Evolutionary conservation across 2,888 invertebrate species (phyloP).

Genomic region (Lomographa bimaculata): DNA sequence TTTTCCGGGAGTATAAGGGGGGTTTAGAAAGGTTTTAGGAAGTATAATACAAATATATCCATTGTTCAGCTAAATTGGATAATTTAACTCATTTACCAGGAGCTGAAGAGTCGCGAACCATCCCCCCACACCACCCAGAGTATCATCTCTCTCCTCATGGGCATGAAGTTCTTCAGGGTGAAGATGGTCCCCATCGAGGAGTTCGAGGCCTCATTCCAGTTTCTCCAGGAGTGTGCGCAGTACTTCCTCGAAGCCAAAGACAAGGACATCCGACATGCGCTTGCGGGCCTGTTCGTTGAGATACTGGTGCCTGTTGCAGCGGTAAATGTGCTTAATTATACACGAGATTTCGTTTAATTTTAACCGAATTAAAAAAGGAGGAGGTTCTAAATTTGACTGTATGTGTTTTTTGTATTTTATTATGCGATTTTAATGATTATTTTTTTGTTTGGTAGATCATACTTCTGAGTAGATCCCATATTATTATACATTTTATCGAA

Average conservation of each 20-base stretch:
- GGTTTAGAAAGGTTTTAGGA: too few species aligned
- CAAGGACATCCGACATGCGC: constrained; percentile 98
- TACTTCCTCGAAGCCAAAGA: constrained; percentile 99
- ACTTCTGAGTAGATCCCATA: background rate
- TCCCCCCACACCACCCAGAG: constrained; percentile 96
- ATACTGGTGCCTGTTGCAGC: constrained; percentile 99
- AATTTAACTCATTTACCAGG: constrained; percentile 44
- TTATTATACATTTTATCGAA: too few species aligned
- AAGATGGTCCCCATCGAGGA: constrained; percentile 99
- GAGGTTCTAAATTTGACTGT: too few species aligned
- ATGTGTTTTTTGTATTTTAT: background rate
- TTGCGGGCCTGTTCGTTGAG: constrained; percentile 99
- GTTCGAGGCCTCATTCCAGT: constrained; percentile 99
- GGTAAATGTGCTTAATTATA: constrained; percentile 81
- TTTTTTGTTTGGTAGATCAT: too few species aligned
- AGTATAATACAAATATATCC: too few species aligned
- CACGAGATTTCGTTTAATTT: too few species aligned
- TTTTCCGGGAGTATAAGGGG: too few species aligned
- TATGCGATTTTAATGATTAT: background rate
- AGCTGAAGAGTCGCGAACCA: constrained; percentile 90
- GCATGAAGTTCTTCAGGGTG: constrained; percentile 98
- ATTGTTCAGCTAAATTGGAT: background rate
- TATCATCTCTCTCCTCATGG: constrained; percentile 98
- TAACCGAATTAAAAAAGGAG: too few species aligned
- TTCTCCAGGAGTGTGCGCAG: constrained; percentile 98